Conservation (phyloP, 1,140 invertebrate species). For the Dendroctonus valens region DNA sequence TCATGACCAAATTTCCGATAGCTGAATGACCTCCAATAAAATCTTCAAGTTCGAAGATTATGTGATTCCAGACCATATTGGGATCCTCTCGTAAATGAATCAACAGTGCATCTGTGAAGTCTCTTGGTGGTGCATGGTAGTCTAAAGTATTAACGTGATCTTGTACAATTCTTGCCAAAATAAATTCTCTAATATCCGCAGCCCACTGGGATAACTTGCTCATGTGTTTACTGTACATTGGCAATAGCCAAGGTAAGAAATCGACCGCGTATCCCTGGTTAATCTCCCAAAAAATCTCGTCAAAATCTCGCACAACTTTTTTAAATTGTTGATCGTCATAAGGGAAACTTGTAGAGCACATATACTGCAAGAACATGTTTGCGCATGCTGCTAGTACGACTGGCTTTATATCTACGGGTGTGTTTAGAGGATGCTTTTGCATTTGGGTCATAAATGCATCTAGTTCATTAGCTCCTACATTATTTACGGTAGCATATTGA, state of each 20-base stretch:
- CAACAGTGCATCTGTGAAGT: slow-evolving; percentile 74
- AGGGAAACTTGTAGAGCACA: slow-evolving; percentile 75
- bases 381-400: slow-evolving; percentile 68
- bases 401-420: slow-evolving; percentile 58
- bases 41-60: slow-evolving; percentile 80
- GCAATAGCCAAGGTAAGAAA: slow-evolving; percentile 80
- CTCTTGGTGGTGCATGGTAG: slow-evolving; percentile 57
- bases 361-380: slow-evolving; percentile 83
- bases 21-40: slow-evolving; percentile 86
- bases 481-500: slow-evolving; percentile 66
- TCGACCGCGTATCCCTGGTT: slow-evolving; percentile 86
- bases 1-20: slow-evolving; percentile 78
- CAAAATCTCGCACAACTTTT: slow-evolving; percentile 69
- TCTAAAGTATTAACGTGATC: slow-evolving; percentile 59
- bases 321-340: slow-evolving; percentile 64
- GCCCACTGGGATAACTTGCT: slow-evolving; percentile 67
- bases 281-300: slow-evolving; percentile 86
- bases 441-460: slow-evolving; percentile 59
- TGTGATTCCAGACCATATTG: slow-evolving; percentile 64
- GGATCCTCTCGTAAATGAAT: slow-evolving; percentile 63
- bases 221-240: slow-evolving; percentile 69
- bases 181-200: slow-evolving; percentile 70
- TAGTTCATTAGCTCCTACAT: slow-evolving; percentile 62
- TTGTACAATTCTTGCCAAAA: slow-evolving; percentile 69
- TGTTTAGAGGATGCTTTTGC: slow-evolving; percentile 48